Base-by-base conservation (phyloP, 2,888 invertebrate species). In the Eremobia ochroleuca region DNA sequence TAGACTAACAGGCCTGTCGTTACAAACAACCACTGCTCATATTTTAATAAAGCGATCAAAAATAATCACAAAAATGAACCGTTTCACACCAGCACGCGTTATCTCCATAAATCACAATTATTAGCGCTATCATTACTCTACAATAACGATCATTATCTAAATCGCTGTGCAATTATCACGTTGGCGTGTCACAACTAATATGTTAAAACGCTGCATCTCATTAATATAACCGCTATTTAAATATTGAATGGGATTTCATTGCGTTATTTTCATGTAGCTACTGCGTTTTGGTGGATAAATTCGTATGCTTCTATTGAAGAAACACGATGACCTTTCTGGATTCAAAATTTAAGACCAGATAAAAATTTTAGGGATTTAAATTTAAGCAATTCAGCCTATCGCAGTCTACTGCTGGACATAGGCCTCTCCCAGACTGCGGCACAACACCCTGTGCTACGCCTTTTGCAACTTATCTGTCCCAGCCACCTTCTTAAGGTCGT, bases 81-180 rank as follows among this genome's bases (percentile, higher is more conserved):
- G 13, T 43, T 55, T 34, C 34, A 61, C 31, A 70, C 65, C 2
- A 18, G 25, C 65, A 62, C 46, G 74, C 69, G 66, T 78, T 74
- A 73, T 83, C 72, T 73, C 78, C 43, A 83, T 78, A 73, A 73
- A 67, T 86, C 76, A 83, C 46, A 83, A 83, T 79, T 75, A 84
- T 82, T 67, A 76, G 62, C 67, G 28, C 61, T 83, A 83, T 79
- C 75, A 79, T 81, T 77, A 76, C 68, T 79, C 31, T 55, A 73
- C 73, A 75, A 81, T 86, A 81, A 76, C 69, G 88, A 88, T 87
- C 75, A 84, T 80, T 78, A 87, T 87, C 88, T 80, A 86, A 87
- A 87, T 88, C 77, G 85, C 55, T 70, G 34, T 80, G 72, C 87
- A 83, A 87, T 88, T 86, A 86, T 77, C 87, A 72, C 88, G 75